These are phyloP conservation scores for Cydia pomonella DNA, from an alignment of 1,140 invertebrate species.

Conservation along the genomic window DNA sequence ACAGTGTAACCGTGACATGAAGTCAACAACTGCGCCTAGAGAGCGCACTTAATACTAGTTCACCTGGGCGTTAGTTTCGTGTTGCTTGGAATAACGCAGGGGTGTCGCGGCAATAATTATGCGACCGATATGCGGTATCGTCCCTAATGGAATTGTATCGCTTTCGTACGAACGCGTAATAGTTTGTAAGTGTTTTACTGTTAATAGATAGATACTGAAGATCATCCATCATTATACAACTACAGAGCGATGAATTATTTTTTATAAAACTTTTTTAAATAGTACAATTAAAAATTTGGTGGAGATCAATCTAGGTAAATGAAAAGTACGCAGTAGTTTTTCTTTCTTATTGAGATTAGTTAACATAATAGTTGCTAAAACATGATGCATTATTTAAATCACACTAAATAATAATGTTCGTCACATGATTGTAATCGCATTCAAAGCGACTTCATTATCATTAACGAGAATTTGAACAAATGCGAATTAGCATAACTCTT, in stretches of 20 bases:
- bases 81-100: not conserved
- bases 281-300: no score
- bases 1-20: not conserved
- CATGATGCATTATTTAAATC: no score
- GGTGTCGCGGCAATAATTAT: constrained; percentile 3
- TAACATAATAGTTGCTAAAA: not conserved
- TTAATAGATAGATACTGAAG: no score
- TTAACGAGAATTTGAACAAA: not conserved
- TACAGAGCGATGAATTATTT: no score
- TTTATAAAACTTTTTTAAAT: no score
- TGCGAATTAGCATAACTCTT: not conserved
- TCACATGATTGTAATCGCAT: not conserved
- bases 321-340: no score
- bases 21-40: not conserved
- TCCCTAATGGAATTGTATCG: constrained; percentile 22
- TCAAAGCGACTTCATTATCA: not conserved
- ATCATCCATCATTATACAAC: no score
- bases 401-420: not conserved
- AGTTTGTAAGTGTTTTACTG: not conserved
- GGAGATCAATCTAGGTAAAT: no score
- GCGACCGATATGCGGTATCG: constrained; percentile 7
- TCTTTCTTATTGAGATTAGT: no score
- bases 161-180: not conserved
- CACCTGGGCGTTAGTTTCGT: not conserved
- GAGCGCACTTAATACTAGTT: not conserved